These are phyloP conservation scores for Corythornis madagascariensis DNA, from an alignment of 2,113 vertebrate species.

Conservation along the genomic window DNA sequence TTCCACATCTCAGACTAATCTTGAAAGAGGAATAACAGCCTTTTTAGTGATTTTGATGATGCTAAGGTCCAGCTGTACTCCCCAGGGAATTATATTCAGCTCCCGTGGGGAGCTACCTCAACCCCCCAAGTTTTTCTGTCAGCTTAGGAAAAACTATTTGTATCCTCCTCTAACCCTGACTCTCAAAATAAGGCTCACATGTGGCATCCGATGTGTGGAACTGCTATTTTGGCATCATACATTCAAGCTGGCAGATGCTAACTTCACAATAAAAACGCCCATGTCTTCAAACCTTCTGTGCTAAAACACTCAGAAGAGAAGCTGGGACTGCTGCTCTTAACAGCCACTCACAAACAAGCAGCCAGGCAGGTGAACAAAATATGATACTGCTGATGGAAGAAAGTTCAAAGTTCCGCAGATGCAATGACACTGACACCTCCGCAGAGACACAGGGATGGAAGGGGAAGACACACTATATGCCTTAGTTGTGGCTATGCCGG, in stretches of 20 bases:
- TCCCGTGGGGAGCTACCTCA: neutral
- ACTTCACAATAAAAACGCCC: neutral
- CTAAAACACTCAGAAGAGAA: neutral
- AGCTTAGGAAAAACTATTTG: neutral
- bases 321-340: neutral
- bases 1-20: neutral
- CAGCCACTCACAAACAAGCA: neutral
- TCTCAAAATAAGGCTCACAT: neutral
- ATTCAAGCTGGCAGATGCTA: neutral
- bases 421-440: neutral
- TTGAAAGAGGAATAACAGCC: neutral
- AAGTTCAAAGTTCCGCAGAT: neutral
- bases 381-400: neutral
- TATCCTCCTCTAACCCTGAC: neutral
- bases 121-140: neutral
- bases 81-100: neutral
- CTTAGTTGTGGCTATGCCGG: neutral
- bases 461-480: rapidly evolving
- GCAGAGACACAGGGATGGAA: neutral
- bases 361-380: neutral
- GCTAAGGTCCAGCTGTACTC: neutral
- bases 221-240: neutral
- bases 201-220: neutral
- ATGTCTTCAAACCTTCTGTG: neutral
- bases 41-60: neutral